Percentiles rank a stretch among this genome's conserved stretches.
Conservation (phyloP, 2,113 vertebrate genomes). For the Willisornis vidua region DNA sequence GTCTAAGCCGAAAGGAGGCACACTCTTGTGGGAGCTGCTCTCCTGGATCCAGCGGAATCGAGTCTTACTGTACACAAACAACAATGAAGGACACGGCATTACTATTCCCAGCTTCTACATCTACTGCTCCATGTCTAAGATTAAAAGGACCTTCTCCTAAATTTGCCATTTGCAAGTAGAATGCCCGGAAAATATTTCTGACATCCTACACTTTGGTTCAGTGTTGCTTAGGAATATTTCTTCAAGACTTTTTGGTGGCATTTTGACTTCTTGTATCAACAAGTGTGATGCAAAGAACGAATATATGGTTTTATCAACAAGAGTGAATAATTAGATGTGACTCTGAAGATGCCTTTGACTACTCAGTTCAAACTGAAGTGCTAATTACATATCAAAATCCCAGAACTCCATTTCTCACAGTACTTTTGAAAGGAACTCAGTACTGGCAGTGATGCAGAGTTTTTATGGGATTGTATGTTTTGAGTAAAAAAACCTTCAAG, state of each 20-base stretch:
- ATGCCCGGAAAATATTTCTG: background rate
- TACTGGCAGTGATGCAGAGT: background rate
- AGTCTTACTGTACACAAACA: slow-evolving; percentile 84
- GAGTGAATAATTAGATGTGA: background rate
- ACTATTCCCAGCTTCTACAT: background rate
- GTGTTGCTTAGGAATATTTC: background rate
- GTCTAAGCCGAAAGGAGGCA: slow-evolving; percentile 89
- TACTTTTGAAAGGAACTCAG: background rate
- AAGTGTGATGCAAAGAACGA: background rate
- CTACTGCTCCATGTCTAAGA: background rate
- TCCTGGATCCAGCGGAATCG: slow-evolving; percentile 99
- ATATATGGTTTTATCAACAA: background rate
- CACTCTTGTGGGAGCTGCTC: slow-evolving; percentile 87
- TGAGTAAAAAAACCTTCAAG: background rate
- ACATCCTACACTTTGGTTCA: background rate
- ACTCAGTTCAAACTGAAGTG: background rate
- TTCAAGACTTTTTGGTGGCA: background rate
- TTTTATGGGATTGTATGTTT: background rate
- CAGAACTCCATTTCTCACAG: background rate
- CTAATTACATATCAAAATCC: background rate
- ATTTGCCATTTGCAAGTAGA: background rate
- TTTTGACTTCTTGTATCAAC: background rate
- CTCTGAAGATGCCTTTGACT: background rate
- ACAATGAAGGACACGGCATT: accelerated
- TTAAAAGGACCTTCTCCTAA: background rate